Base-by-base conservation (phyloP, 2,888 invertebrate species). In the Dendrolimus pini region DNA sequence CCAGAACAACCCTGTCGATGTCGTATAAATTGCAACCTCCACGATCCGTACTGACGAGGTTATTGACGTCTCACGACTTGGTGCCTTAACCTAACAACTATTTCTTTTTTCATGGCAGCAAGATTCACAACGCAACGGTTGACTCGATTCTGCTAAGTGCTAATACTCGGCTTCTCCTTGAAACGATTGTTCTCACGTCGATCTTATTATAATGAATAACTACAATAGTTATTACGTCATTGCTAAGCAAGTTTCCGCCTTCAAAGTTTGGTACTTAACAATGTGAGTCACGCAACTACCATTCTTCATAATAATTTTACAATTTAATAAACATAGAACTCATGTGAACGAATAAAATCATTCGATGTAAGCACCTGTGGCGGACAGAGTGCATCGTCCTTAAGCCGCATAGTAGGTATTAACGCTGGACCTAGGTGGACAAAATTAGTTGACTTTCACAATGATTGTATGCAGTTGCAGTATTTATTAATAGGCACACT, bases 1-100 rank as follows among this genome's bases (percentile, higher is more conserved):
- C 90, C 89, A 90, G 87, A 79, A 86, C 89, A 85, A 76, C 77
- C 79, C 75, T 80, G 84, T 77, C 85, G 85, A 81, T 86, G 84
- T 83, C 83, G 87, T 89, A 89, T 89, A 89, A 89, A 89, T 89
- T 89, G 89, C 89, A 89, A 89, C 82, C 87, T 89, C 89, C 83
- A 83, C 82, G 86, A 88, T 88, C 86, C 81, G 83, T 88, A 85
- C 86, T 80, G 83, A 65, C 86, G 88, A 89, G 89, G 89, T 89
- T 89, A 89, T 89, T 89, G 88, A 89, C 89, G 86, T 74, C 80
- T 77, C 72, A 72, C 75, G 72, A 72, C 75, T 73, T 73, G 65
- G 61, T 70, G 70, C 77, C 75, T 75, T 77, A 74, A 70, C 71
- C 74, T 68, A 67, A 67, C 76, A 70, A 78, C 78, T 78, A 80